Evolutionary conservation across 2,113 vertebrate genomes (phyloP), one percentile per base, ranked within the genome.

Genomic region (Xiphophorus couchianus): DNA sequence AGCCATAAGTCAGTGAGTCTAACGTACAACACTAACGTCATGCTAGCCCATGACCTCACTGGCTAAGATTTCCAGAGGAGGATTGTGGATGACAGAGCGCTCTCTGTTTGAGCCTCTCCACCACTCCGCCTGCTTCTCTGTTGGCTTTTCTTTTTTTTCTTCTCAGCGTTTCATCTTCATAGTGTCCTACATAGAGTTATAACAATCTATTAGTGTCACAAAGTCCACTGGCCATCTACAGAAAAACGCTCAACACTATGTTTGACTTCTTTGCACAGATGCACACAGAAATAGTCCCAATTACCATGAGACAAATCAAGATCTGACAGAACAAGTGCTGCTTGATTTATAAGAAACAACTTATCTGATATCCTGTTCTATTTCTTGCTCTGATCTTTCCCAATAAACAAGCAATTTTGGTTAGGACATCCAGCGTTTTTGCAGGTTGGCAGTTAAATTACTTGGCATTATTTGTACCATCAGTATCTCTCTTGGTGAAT

Each of bases 11-110:
- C 84, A 76, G 82, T 25, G 39, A 81, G 90, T 8, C 79, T 83
- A 73, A 85, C 89, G 81, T 84, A 87, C 89, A 88, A 85, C 89
- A 87, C 84, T 71, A 87, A 85, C 84, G 90, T 89, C 81, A 82
- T 33, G 9, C 83, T 83, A 78, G 83, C 77, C 71, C 67, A 91
- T 93, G 91, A 94, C 90, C 91, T 94, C 92, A 93, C 78, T 77
- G 78, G 77, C 86, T 88, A 82, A 90, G 91, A 90, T 77, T 62
- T 88, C 81, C 35, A 37, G 35, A 37, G 35, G 35, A 37, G 35
- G 79, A 84, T 84, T 44, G 66, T 4, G 80, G 84, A 90, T 90
- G 90, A 92, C 91, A 81, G 87, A 89, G 85, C 76, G 29, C 87
- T 91, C 87, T 72, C 84, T 91, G 69, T 79, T 74, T 74, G 58